phyloP scores from a whole-genome alignment of 2,888 invertebrate species.

The Platycheirus rosarum region DNA sequence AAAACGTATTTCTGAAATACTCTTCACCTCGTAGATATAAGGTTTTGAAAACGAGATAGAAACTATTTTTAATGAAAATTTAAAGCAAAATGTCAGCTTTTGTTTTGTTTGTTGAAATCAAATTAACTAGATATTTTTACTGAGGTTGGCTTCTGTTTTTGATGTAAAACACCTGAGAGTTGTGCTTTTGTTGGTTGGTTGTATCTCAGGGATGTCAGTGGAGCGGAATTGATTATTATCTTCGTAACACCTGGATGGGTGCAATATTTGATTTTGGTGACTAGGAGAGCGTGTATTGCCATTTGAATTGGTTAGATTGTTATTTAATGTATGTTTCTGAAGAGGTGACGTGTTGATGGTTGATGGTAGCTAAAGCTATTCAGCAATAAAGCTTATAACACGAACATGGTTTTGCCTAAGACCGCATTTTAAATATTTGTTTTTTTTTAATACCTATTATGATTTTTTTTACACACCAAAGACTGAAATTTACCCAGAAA shows the following conservation, averaged over 20 bases:
- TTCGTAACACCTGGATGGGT: constrained; percentile 43
- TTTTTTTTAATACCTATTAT: too few species aligned
- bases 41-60: constrained; percentile 1
- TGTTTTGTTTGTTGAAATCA: constrained; percentile 39
- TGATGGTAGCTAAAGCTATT: too few species aligned
- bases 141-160: constrained; percentile 17
- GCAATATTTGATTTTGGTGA: constrained; percentile 51
- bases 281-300: constrained; percentile 50
- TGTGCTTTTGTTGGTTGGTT: constrained; percentile 56
- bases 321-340: constrained; percentile 19
- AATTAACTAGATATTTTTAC: too few species aligned
- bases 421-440: too few species aligned
- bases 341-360: not conserved
- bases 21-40: constrained; percentile 4
- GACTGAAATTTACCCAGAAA: too few species aligned
- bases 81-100: constrained; percentile 40
- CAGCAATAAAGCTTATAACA: too few species aligned
- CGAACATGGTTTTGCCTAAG: too few species aligned
- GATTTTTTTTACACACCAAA: too few species aligned
- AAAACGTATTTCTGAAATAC: not conserved
- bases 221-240: constrained; percentile 70
- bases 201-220: constrained; percentile 64
- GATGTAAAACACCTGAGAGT: constrained; percentile 61
- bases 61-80: constrained; percentile 56
- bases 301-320: constrained; percentile 14